Evolutionary conservation across 2,888 invertebrate genomes (phyloP).

Genomic region (Fragum whitleyi): DNA sequence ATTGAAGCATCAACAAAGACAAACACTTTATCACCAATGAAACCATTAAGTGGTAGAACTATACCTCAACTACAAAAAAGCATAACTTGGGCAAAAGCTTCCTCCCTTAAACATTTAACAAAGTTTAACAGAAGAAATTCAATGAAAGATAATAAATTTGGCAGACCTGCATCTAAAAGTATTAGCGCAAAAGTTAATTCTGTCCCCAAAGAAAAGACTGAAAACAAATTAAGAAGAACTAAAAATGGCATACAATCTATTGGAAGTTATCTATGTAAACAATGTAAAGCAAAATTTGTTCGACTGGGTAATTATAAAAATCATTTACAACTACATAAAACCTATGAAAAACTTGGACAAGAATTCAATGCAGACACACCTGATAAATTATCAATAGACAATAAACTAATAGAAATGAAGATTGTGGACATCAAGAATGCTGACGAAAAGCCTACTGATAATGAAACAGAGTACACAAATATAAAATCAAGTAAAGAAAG

Average conservation of each 20-base stretch:
- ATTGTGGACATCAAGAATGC: neutral
- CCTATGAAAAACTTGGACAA: neutral
- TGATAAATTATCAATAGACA: neutral
- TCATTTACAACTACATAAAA: constrained; percentile 22
- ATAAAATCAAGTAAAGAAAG: neutral
- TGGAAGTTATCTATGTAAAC: neutral
- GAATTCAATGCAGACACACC: neutral
- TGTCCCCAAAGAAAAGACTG: neutral
- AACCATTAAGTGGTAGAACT: neutral
- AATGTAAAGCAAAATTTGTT: constrained; percentile 26
- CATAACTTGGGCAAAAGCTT: neutral
- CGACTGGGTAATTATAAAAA: constrained; percentile 35
- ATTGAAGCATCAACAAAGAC: neutral
- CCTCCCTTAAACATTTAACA: neutral
- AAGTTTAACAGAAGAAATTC: neutral
- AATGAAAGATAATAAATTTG: neutral
- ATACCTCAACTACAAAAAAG: neutral
- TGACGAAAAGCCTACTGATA: neutral
- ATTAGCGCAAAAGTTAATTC: neutral
- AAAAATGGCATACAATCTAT: neutral
- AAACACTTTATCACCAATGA: neutral
- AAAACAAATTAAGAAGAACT: neutral
- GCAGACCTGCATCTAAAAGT: neutral
- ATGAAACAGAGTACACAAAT: neutral
- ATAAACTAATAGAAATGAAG: no score